These are phyloP conservation scores for Eupithecia abbreviata DNA, from an alignment of 2,888 invertebrate species.

Conservation along the genomic window DNA sequence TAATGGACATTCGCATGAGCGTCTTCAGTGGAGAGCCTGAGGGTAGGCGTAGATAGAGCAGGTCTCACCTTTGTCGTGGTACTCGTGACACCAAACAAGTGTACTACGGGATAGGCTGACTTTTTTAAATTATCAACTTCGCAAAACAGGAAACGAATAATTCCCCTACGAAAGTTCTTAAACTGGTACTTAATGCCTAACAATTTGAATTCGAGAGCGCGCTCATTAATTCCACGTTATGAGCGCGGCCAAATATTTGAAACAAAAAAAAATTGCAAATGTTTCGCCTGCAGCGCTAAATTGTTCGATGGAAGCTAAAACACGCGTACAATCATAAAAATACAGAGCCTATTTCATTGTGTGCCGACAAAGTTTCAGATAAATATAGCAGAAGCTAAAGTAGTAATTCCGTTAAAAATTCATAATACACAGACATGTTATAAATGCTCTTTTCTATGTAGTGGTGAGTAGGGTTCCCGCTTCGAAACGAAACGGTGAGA, in stretches of 20 bases:
- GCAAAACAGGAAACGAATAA: constrained; percentile 13
- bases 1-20: constrained; percentile 64
- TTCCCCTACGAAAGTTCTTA: background rate
- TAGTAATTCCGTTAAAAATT: constrained; percentile 56
- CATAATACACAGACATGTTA: constrained; percentile 52
- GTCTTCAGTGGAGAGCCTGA: constrained; percentile 54
- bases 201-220: background rate
- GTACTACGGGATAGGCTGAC: constrained; percentile 44
- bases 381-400: constrained; percentile 51
- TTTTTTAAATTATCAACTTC: constrained; percentile 51
- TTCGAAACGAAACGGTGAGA: background rate
- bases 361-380: constrained; percentile 45
- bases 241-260: background rate
- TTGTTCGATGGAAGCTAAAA: constrained; percentile 12
- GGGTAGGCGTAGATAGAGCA: constrained; percentile 68
- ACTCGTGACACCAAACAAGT: constrained; percentile 52
- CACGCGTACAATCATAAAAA: background rate
- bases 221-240: background rate
- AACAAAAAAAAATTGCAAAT: constrained; percentile 12
- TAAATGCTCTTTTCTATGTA: constrained; percentile 41
- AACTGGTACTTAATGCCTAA: background rate
- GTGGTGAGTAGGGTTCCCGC: constrained; percentile 30
- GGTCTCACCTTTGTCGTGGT: constrained; percentile 64
- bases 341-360: constrained; percentile 47
- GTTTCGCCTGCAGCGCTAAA: constrained; percentile 2